Percentiles rank a stretch among this genome's conserved stretches.
phyloP scores from a whole-genome alignment of 2,888 invertebrate genomes.

The Oxytorus armatus region DNA sequence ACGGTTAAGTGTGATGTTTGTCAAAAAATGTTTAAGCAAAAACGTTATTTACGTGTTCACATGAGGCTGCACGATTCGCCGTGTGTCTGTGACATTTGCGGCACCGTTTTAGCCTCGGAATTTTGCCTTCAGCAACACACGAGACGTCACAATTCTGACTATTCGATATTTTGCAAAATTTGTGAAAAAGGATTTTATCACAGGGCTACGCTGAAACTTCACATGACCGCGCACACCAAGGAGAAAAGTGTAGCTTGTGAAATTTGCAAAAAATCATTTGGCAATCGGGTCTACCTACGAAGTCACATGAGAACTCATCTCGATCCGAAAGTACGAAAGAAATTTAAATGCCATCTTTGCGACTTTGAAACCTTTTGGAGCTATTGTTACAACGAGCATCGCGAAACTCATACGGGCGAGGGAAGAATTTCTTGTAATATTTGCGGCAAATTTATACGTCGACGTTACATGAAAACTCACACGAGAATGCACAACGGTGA shows the following conservation, averaged over 20 bases:
- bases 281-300: constrained; percentile 85
- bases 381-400: constrained; percentile 83
- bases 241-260: constrained; percentile 75
- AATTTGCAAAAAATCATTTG: constrained; percentile 84
- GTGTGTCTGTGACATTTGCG: constrained; percentile 87
- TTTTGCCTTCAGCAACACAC: constrained; percentile 87
- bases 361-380: constrained; percentile 84
- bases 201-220: constrained; percentile 77
- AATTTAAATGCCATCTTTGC: constrained; percentile 85
- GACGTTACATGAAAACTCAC: constrained; percentile 77
- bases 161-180: constrained; percentile 80
- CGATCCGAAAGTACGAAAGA: constrained; percentile 83
- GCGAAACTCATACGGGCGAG: constrained; percentile 83
- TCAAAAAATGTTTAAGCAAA: constrained; percentile 76
- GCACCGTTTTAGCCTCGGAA: constrained; percentile 87
- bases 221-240: constrained; percentile 79
- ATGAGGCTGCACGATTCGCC: constrained; percentile 84
- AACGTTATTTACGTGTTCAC: constrained; percentile 76
- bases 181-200: constrained; percentile 82
- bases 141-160: constrained; percentile 86
- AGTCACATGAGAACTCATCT: constrained; percentile 83
- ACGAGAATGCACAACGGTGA: constrained; percentile 78
- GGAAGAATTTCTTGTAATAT: constrained; percentile 81
- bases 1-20: constrained; percentile 75
- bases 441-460: constrained; percentile 82